Base-by-base conservation (phyloP, 2,888 invertebrate genomes). In the Furcula furcula region DNA sequence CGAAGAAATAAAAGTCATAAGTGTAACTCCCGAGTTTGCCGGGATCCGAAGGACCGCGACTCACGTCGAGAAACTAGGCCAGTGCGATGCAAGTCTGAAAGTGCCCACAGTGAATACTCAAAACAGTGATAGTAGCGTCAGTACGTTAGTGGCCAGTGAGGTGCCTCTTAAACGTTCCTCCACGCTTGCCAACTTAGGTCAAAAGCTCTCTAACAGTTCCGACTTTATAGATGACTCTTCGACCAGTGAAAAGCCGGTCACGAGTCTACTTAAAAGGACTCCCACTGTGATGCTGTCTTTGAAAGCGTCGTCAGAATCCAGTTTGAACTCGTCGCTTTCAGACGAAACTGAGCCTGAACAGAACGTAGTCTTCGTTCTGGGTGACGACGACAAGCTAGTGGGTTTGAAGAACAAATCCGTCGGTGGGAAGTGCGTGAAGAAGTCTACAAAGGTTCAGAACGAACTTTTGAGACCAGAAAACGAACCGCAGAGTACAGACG, bases 311-410 rank as follows among this genome's bases (percentile, higher is more conserved):
- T 76, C 79, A 3, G 78, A 83, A 51, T 80, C 80, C 52, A 83
- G 82, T 71, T 68, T 73, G 7, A 69, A 74, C 44, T 78, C 80
- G 6, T 75, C 76, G 7, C 46, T 64, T 22, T 75, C 81, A 9
- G 84, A 78, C 20, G 79, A 77, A 19, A 49, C 48, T 1, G 71
- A 72, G 16, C 41, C 54, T 7, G 81, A 81, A 4, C 72, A 89
- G 40, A 79, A 83, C 43, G 94, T 94, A 0, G 82, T 94, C 5
- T 94, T 94, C 69, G 92, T 94, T 3, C 69, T 94, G 28, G 94
- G 94, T 11, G 94, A 94, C 36, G 90, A 93, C 60, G 94, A 94
- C 46, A 90, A 91, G 54, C 67, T 94, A 21, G 89, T 93, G 2
- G 92, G 92, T 25, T 66, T 94, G 27, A 93, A 93, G 75, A 91